Percentiles rank a stretch among this genome's conserved stretches.
Evolutionary conservation across 2,888 invertebrate genomes (phyloP).

Genomic region (Alviniconcha strummeri): DNA sequence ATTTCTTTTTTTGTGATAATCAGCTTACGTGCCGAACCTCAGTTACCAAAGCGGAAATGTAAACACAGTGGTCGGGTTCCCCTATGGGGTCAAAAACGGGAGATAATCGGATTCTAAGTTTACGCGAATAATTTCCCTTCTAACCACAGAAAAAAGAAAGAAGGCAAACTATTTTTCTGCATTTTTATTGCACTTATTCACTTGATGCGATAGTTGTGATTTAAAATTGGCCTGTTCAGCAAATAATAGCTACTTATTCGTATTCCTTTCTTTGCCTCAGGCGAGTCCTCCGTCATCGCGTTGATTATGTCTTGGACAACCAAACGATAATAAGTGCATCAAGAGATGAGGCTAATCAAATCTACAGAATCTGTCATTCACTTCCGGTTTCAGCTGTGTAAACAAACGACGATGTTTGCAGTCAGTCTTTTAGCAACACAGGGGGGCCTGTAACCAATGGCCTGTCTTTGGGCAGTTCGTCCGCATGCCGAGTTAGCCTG

Average conservation of each 20-base stretch:
- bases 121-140: too few relatives aligned
- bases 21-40: not conserved
- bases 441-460: not conserved
- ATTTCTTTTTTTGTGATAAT: too few relatives aligned
- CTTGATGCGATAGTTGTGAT: too few relatives aligned
- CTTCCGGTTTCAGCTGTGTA: conserved; percentile 27
- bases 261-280: too few relatives aligned
- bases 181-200: too few relatives aligned
- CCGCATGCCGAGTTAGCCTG: not conserved
- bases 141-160: too few relatives aligned
- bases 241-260: too few relatives aligned
- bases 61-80: not conserved
- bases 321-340: not conserved
- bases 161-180: too few relatives aligned
- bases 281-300: too few relatives aligned
- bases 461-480: not conserved
- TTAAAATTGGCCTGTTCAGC: too few relatives aligned
- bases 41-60: conserved; percentile 16
- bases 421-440: not conserved
- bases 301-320: not conserved
- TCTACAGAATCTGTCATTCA: conserved; percentile 5
- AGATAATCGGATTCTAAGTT: too few relatives aligned
- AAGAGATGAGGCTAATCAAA: not conserved
- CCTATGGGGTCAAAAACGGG: not conserved
- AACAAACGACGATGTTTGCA: conserved; percentile 25